A percentile compares a stretch with the other conserved stretches of the same genome.
These are phyloP conservation scores for Lepidocolaptes lacrymiger DNA, from an alignment of 2,797 vertebrate species.

Conservation along the genomic window DNA sequence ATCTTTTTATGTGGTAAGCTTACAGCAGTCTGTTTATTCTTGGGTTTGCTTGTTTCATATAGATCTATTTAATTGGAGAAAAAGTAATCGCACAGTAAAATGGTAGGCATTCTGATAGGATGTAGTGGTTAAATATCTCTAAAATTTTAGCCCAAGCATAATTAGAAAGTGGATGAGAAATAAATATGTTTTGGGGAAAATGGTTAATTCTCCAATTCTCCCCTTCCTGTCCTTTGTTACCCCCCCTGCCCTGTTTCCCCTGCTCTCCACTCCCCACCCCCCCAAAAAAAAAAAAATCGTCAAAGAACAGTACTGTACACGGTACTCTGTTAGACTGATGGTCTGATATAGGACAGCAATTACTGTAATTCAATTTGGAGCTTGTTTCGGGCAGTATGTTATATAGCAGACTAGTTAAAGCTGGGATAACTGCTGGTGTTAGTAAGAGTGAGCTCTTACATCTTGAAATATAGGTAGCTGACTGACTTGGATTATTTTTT, in stretches of 20 bases:
- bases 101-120: not conserved
- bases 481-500: not conserved
- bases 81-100: not conserved
- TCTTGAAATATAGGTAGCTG: not conserved
- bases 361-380: constrained; percentile 4
- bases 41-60: not conserved
- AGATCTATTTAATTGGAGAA: not conserved
- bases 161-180: not conserved
- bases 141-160: not conserved
- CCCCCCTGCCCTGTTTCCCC: not conserved
- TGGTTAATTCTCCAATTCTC: not conserved
- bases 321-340: not conserved
- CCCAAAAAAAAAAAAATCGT: not conserved
- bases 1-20: not conserved
- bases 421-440: not conserved
- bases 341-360: not conserved
- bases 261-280: no score
- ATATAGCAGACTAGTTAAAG: not conserved
- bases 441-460: not conserved
- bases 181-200: not conserved
- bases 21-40: not conserved
- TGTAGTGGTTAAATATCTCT: not conserved
- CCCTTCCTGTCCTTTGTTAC: not conserved
- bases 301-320: not conserved
- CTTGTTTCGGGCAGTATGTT: not conserved